Evolutionary conservation across 1,140 invertebrate species (phyloP), one percentile per base, ranked within the genome.

Genomic region (Drosophila sucinea): DNA sequence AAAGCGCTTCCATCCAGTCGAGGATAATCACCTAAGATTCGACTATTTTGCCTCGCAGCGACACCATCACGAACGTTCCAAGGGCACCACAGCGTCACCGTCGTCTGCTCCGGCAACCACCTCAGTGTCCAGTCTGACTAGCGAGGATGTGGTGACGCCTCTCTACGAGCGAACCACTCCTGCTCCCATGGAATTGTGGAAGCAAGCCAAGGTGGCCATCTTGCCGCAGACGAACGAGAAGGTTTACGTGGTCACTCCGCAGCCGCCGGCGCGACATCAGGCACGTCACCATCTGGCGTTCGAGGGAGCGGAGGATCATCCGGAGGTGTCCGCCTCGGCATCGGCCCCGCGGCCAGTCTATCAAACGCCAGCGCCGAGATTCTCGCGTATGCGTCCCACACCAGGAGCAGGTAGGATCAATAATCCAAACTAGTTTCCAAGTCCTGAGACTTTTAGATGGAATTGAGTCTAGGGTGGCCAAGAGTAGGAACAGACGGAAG

Each of bases 201-300:
- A 95, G 27, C 90, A 93, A 74, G 93, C 95, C 64, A 93, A 95
- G 87, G 94, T 95, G n/a, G 94, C 95, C 7, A 94, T 96, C 76
- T 95, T 95, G 2, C 94, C 95, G 33, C 91, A 95, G 44, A 96
- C 95, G 3, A 96, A 95, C 73, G 96, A 97, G 92, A 95, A 95
- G 91, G 94, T 96, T 0, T 96, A 96, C 78, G 94, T 96, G 7
- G 96, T 96, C 1, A 96, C 96, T 2, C 95, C 96, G 6, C 94
- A 95, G 68, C 93, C 95, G 25, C 44, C 44, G 44, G 44, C 44
- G 7, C 44, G 44, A 27, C 44, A 27, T 51, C 44, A 51, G 4
- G 23, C 44, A 3, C 44, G 44, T 11, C 25, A 51, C 27, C 44
- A 51, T 25, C 67, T 79, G 69, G 33, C 11, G 10, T 83, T 23